These are phyloP conservation scores for Corella eumyota DNA, from an alignment of 23 tunicate genomes.

Conservation along the genomic window DNA sequence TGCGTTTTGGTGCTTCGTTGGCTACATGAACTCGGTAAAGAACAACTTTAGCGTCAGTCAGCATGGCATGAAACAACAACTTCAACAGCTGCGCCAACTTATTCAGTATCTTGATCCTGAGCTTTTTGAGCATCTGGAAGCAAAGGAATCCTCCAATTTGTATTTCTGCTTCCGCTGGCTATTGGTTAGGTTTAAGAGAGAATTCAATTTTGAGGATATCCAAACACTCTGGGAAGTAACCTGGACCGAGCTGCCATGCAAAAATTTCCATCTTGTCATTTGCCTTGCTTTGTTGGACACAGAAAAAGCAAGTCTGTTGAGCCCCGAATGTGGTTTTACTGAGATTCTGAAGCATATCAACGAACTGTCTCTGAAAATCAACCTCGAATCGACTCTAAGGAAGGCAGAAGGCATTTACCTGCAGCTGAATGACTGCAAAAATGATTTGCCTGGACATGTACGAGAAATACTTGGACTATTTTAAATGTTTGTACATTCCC, in stretches of 20 bases:
- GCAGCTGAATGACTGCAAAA: slow-evolving; percentile 56
- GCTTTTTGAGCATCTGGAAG: slow-evolving; percentile 59
- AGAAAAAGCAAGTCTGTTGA: slow-evolving; percentile 41
- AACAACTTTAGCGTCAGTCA: slow-evolving; percentile 66
- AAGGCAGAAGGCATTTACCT: slow-evolving; percentile 67
- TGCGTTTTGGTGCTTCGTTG: slow-evolving; percentile 95
- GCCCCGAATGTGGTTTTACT: slow-evolving; percentile 58
- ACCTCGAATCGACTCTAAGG: slow-evolving; percentile 45
- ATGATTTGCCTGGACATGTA: slow-evolving; percentile 45
- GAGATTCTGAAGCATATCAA: slow-evolving; percentile 87
- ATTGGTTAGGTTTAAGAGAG: slow-evolving; percentile 72
- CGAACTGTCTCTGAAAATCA: slow-evolving; percentile 58
- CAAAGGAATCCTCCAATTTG: slow-evolving; percentile 69
- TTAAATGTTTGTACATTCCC: too few relatives aligned
- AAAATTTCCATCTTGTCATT: slow-evolving; percentile 57
- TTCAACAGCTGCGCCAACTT: slow-evolving; percentile 47
- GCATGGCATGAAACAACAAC: slow-evolving; percentile 79
- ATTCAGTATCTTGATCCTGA: slow-evolving; percentile 62
- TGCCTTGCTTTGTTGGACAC: slow-evolving; percentile 70
- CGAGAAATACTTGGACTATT: slow-evolving; percentile 37
- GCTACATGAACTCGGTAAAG: slow-evolving; percentile 78
- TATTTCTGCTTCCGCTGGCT: slow-evolving; percentile 96
- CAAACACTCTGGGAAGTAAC: slow-evolving; percentile 89
- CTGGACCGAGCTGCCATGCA: slow-evolving; percentile 81
- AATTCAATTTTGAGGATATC: slow-evolving; percentile 76